These are phyloP conservation scores for Luehdorfia chinensis DNA, from an alignment of 1,140 invertebrate genomes.

Conservation along the genomic window DNA sequence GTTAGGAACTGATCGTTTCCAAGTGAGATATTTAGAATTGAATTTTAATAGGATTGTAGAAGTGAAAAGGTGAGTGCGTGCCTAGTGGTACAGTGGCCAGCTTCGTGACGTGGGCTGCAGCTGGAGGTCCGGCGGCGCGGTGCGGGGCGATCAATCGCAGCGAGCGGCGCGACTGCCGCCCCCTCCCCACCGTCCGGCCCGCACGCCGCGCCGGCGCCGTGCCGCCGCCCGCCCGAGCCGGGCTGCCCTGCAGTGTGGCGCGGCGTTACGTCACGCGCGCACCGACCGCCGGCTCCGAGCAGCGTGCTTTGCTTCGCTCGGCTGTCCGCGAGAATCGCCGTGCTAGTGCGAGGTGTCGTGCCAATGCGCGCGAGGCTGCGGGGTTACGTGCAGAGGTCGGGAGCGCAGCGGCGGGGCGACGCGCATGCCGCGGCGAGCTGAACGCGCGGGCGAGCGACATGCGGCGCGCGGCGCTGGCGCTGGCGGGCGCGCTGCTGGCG, in stretches of 20 bases:
- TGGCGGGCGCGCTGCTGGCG: slow-evolving; percentile 22
- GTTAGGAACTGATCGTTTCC: no score
- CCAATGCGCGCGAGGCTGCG: no score
- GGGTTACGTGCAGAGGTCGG: no score
- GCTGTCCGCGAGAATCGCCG: no score
- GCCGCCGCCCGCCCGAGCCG: slow-evolving; percentile 11
- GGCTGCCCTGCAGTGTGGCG: slow-evolving; percentile 37
- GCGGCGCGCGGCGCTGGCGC: slow-evolving; percentile 13
- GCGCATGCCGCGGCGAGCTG: not conserved
- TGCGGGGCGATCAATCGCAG: slow-evolving; percentile 13
- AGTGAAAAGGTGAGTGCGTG: not conserved
- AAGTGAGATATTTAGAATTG: no score
- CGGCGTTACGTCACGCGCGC: slow-evolving; percentile 44
- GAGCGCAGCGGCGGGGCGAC: not conserved
- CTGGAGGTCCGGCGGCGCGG: slow-evolving; percentile 15
- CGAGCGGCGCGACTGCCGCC: slow-evolving; percentile 1
- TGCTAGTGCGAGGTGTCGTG: no score
- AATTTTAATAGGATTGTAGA: no score
- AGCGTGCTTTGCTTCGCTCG: not conserved
- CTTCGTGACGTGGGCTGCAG: not conserved
- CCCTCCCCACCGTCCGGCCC: slow-evolving; percentile 4
- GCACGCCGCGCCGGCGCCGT: slow-evolving; percentile 7
- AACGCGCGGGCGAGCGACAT: slow-evolving; percentile 4
- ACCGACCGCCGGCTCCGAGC: slow-evolving; percentile 3
- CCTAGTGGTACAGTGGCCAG: not conserved